These are phyloP conservation scores for Cryptosula pallasiana DNA, from an alignment of 2,888 invertebrate genomes.

Conservation along the genomic window DNA sequence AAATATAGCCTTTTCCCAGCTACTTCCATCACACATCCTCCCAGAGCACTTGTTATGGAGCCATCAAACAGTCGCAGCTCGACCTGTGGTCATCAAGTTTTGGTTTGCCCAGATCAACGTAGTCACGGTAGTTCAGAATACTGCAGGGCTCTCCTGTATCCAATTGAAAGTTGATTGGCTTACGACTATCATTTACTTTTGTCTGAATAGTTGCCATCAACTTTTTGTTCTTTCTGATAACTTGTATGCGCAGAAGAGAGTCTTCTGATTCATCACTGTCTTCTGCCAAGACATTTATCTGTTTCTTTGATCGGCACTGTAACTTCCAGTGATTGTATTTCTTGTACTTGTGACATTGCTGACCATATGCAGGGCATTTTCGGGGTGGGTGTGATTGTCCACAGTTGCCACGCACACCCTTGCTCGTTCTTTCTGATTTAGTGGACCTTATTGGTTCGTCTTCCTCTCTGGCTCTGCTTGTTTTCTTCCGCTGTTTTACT, in stretches of 20 bases:
- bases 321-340: neutral
- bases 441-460: no score
- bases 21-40: neutral
- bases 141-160: neutral
- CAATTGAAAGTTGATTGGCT: neutral
- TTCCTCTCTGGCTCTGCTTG: no score
- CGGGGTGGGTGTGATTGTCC: no score
- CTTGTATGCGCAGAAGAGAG: no score
- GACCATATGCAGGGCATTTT: neutral
- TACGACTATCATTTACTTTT: neutral
- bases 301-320: neutral
- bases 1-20: neutral
- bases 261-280: neutral
- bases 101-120: no score
- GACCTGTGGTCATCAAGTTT: no score
- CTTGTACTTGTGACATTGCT: neutral
- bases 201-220: neutral
- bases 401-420: neutral
- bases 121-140: neutral
- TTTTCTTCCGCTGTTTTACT: no score
- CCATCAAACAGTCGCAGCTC: no score
- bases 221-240: no score
- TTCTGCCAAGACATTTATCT: neutral
- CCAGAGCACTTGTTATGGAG: no score
- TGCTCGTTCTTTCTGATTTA: no score